These are phyloP conservation scores for Enchytraeus crypticus DNA, from an alignment of 2,888 invertebrate species.

Conservation along the genomic window DNA sequence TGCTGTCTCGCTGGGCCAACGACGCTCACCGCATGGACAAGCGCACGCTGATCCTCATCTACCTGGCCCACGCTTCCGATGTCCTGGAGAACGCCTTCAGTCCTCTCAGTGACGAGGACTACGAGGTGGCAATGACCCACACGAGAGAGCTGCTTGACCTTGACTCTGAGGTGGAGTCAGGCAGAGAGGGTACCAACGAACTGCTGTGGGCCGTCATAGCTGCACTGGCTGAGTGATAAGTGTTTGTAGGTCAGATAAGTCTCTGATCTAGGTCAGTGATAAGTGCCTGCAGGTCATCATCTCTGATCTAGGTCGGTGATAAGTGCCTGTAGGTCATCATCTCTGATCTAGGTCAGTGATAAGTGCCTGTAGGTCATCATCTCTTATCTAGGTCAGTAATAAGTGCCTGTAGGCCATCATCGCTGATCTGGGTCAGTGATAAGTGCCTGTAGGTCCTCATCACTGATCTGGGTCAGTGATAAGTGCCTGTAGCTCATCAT, in stretches of 20 bases:
- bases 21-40: constrained; percentile 96
- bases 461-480: no score
- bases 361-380: no score
- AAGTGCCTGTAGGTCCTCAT: no score
- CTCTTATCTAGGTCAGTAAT: no score
- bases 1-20: constrained; percentile 85
- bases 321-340: no score
- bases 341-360: no score
- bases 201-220: constrained; percentile 98
- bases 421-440: no score
- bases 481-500: no score
- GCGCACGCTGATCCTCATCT: constrained; percentile 81
- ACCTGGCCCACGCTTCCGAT: constrained; percentile 93
- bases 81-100: constrained; percentile 99
- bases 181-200: constrained; percentile 63
- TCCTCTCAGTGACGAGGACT: constrained; percentile 86
- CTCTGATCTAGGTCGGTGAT: no score
- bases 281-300: no score
- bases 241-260: background rate
- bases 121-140: constrained; percentile 93
- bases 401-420: no score
- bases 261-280: no score
- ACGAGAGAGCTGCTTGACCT: constrained; percentile 89
- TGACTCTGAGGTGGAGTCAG: constrained; percentile 90
- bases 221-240: constrained; percentile 78